Percentiles rank a stretch among this genome's conserved stretches.
Conservation (phyloP, 2,888 invertebrate genomes). For the Acanthosepion pharaonis region DNA sequence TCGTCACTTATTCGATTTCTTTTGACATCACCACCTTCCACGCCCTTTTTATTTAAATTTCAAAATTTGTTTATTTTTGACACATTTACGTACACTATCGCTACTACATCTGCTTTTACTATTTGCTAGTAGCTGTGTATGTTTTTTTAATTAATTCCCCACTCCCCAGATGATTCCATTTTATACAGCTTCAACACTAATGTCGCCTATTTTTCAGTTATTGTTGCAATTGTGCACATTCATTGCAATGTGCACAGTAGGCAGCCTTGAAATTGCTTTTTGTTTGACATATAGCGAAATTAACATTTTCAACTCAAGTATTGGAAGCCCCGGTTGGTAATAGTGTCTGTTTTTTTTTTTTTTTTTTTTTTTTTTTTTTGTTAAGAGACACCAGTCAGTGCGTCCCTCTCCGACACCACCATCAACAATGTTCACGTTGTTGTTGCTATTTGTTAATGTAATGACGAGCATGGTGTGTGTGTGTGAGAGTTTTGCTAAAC, state of each 20-base stretch:
- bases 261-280: neutral
- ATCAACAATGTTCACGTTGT: neutral
- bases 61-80: neutral
- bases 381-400: neutral
- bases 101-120: neutral
- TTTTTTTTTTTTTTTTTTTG: neutral
- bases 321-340: neutral
- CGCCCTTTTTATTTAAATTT: neutral
- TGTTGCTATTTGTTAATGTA: neutral
- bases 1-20: neutral
- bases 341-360: neutral
- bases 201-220: too few relatives aligned
- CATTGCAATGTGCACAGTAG: neutral
- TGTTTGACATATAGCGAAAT: neutral
- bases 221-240: neutral
- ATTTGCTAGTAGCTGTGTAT: neutral
- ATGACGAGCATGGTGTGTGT: too few relatives aligned
- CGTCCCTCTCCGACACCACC: neutral
- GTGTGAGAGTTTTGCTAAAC: neutral
- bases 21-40: too few relatives aligned
- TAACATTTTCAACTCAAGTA: neutral
- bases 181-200: neutral
- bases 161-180: neutral
- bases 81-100: too few relatives aligned
- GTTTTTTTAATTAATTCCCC: neutral